Evolutionary conservation across 1,140 invertebrate genomes (phyloP).

Genomic region (Heliconius hewitsoni): DNA sequence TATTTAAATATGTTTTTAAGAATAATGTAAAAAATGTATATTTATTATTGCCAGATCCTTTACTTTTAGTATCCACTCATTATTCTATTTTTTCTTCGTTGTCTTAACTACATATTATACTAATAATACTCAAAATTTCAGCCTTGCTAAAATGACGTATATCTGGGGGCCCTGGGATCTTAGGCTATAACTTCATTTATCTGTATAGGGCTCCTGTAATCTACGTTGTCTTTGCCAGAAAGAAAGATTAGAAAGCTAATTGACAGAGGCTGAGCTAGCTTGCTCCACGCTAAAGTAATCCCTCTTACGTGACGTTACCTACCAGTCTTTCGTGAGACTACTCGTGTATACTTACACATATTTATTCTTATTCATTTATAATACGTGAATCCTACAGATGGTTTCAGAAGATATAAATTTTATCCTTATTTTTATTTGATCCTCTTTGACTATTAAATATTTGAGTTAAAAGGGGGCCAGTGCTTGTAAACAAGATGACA

Average conservation of each 20-base stretch:
- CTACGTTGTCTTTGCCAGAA: constrained; percentile 9
- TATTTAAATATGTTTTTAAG: too few species aligned
- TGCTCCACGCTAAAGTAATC: constrained; percentile 12
- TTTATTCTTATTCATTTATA: background rate
- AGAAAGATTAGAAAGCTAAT: constrained; percentile 32
- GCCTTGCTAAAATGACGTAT: too few species aligned
- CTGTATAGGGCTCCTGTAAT: constrained; percentile 2
- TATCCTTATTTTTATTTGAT: background rate
- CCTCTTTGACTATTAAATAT: background rate
- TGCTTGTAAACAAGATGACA: too few species aligned
- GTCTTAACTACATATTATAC: too few species aligned
- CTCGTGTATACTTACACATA: background rate
- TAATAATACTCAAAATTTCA: too few species aligned
- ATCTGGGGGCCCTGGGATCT: too few species aligned
- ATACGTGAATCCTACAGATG: too few species aligned
- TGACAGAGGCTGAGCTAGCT: constrained; percentile 21
- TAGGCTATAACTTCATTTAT: background rate
- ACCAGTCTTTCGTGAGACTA: background rate
- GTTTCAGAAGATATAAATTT: too few species aligned
- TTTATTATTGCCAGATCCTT: too few species aligned
- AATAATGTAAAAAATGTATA: too few species aligned
- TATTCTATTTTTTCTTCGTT: too few species aligned
- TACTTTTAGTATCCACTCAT: too few species aligned
- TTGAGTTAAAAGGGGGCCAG: background rate
- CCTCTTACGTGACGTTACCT: constrained; percentile 25